A percentile compares a stretch with the other conserved stretches of the same genome.
These are phyloP conservation scores for Camponotus fellah DNA, from an alignment of 2,888 invertebrate genomes.

Conservation along the genomic window DNA sequence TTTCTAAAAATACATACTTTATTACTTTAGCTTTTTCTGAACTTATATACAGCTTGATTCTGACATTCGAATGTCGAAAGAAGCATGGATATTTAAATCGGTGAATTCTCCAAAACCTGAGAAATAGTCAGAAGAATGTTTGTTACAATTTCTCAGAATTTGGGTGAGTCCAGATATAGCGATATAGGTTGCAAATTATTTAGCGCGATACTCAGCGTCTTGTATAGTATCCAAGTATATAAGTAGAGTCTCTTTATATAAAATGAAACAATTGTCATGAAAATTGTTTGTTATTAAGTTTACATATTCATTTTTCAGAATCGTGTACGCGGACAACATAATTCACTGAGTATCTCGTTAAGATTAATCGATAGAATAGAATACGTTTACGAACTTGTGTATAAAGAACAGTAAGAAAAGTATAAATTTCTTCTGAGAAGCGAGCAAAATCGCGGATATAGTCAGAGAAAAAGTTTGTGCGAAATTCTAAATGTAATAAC, in stretches of 20 bases:
- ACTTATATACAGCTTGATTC: slow-evolving; percentile 18
- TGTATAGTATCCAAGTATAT: not conserved
- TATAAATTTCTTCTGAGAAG: slow-evolving; percentile 31
- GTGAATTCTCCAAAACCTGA: slow-evolving; percentile 43
- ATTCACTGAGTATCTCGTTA: slow-evolving; percentile 63
- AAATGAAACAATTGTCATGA: slow-evolving; percentile 11
- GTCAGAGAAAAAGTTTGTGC: slow-evolving; percentile 5
- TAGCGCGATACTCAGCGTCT: slow-evolving; percentile 45
- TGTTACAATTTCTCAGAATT: slow-evolving; percentile 42
- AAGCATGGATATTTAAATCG: slow-evolving; percentile 33
- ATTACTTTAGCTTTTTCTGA: slow-evolving; percentile 15
- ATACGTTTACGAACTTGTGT: slow-evolving; percentile 67
- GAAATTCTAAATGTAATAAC: slow-evolving; percentile 38
- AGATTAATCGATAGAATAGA: slow-evolving; percentile 70
- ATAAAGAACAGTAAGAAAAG: slow-evolving; percentile 63
- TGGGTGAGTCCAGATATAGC: slow-evolving; percentile 25
- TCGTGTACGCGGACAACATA: not conserved
- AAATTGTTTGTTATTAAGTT: slow-evolving; percentile 10
- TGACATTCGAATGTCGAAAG: slow-evolving; percentile 29
- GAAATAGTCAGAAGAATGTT: slow-evolving; percentile 7
- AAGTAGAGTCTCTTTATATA: not conserved
- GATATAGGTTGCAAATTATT: slow-evolving; percentile 48
- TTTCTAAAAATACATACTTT: slow-evolving; percentile 17
- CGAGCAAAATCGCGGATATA: slow-evolving; percentile 27
- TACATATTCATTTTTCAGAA: not conserved